phyloP scores from a whole-genome alignment of 2,888 invertebrate genomes.

The Caenorhabditis auriculariae region DNA sequence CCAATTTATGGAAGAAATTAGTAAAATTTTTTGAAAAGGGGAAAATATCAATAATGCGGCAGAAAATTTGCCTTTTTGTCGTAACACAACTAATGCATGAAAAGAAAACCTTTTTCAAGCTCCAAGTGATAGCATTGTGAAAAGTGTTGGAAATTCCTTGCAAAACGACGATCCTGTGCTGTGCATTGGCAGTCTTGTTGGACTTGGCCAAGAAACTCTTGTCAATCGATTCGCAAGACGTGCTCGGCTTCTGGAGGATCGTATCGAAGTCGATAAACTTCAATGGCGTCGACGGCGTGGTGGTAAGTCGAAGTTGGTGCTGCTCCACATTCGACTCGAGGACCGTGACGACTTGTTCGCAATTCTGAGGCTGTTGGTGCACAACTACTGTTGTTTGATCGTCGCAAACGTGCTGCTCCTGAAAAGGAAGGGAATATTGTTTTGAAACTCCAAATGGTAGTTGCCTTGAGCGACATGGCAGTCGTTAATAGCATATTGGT shows the following conservation, averaged over 20 bases:
- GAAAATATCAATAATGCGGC: too few relatives aligned
- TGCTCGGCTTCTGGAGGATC: conserved; percentile 41
- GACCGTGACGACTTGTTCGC: conserved; percentile 47
- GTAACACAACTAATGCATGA: too few relatives aligned
- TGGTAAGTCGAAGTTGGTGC: conserved; percentile 18
- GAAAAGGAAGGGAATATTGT: conserved; percentile 5
- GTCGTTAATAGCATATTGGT: conserved; percentile 41
- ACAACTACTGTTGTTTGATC: conserved; percentile 45
- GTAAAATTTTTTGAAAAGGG: too few relatives aligned
- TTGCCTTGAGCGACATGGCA: conserved; percentile 37
- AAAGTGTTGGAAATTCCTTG: conserved; percentile 49
- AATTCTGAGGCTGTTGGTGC: conserved; percentile 36
- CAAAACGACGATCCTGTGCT: conserved; percentile 47
- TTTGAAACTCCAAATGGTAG: not conserved
- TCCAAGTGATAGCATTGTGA: conserved; percentile 53
- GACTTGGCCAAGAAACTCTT: conserved; percentile 25
- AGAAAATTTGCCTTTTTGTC: too few relatives aligned
- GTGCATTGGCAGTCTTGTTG: conserved; percentile 37
- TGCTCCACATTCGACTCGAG: conserved; percentile 35
- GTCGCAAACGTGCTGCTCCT: conserved; percentile 41
- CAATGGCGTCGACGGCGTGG: conserved; percentile 17
- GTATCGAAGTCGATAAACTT: conserved; percentile 50
- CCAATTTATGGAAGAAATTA: too few relatives aligned
- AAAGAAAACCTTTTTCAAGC: conserved; percentile 39
- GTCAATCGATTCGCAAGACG: conserved; percentile 34